Evolutionary conservation across 2,113 vertebrate genomes (phyloP).

Genomic region (Amphilophus citrinellus): DNA sequence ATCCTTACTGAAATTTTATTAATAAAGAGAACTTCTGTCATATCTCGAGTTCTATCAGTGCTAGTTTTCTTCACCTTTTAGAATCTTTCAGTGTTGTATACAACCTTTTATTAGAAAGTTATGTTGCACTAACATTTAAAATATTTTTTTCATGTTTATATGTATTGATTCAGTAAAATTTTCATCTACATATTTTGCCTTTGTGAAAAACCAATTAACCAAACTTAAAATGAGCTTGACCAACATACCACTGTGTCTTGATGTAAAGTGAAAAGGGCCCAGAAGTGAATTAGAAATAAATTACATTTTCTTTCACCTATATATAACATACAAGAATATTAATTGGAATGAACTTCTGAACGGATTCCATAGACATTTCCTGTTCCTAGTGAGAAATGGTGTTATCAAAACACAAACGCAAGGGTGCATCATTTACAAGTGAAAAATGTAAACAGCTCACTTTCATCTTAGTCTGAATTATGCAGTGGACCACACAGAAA

Average conservation of each 20-base stretch:
- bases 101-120: not conserved
- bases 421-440: slow-evolving; percentile 51
- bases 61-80: not conserved
- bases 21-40: not conserved
- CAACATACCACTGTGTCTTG: not conserved
- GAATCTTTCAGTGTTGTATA: not conserved
- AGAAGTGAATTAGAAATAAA: not conserved
- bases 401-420: slow-evolving; percentile 39
- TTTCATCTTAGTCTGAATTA: slow-evolving; percentile 63
- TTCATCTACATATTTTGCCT: slow-evolving; percentile 6
- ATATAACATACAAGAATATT: slow-evolving; percentile 28
- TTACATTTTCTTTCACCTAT: slow-evolving; percentile 9
- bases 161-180: not conserved
- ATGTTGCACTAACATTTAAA: slow-evolving; percentile 2
- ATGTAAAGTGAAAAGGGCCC: slow-evolving; percentile 12
- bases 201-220: slow-evolving; percentile 44
- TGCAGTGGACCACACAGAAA: slow-evolving; percentile 44
- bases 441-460: slow-evolving; percentile 66
- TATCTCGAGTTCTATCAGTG: not conserved
- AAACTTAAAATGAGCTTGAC: slow-evolving; percentile 53
- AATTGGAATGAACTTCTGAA: slow-evolving; percentile 42
- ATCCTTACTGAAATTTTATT: not conserved
- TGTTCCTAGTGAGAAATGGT: slow-evolving; percentile 16
- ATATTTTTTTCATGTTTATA: not conserved
- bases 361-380: slow-evolving; percentile 15